A percentile compares a stretch with the other conserved stretches of the same genome.
Evolutionary conservation across 1,140 invertebrate species (phyloP).

Genomic region (Lucilia sericata): DNA sequence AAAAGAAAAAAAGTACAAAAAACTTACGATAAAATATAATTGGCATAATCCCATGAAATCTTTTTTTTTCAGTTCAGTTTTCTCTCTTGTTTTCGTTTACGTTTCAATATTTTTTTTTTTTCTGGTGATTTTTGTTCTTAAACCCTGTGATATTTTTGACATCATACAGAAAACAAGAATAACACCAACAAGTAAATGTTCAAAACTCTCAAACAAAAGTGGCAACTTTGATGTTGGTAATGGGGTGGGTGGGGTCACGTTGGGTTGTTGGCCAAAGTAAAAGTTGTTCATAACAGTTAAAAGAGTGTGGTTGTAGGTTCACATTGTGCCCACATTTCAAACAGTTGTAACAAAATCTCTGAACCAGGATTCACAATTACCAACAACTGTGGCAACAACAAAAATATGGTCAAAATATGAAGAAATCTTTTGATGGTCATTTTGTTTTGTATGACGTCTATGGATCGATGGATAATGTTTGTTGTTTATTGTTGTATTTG

Average conservation of each 20-base stretch:
- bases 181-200: background rate
- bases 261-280: background rate
- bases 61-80: background rate
- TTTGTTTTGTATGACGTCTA: background rate
- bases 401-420: slow-evolving; percentile 8
- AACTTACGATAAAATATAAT: slow-evolving; percentile 30
- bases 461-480: background rate
- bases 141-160: slow-evolving; percentile 25
- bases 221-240: too few species aligned
- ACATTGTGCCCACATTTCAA: background rate
- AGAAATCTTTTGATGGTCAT: slow-evolving; percentile 14
- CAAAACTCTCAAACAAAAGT: background rate
- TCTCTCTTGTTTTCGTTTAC: background rate
- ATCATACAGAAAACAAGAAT: background rate
- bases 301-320: background rate
- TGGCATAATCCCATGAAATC: slow-evolving; percentile 28
- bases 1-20: background rate
- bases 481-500: background rate
- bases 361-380: background rate
- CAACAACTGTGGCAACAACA: background rate
- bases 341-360: too few species aligned
- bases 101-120: background rate
- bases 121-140: background rate
- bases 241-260: background rate
- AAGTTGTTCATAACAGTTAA: background rate